A percentile compares a stretch with the other conserved stretches of the same genome.
These are phyloP conservation scores for Hartigia nigra DNA, from an alignment of 2,888 invertebrate species.

Conservation along the genomic window DNA sequence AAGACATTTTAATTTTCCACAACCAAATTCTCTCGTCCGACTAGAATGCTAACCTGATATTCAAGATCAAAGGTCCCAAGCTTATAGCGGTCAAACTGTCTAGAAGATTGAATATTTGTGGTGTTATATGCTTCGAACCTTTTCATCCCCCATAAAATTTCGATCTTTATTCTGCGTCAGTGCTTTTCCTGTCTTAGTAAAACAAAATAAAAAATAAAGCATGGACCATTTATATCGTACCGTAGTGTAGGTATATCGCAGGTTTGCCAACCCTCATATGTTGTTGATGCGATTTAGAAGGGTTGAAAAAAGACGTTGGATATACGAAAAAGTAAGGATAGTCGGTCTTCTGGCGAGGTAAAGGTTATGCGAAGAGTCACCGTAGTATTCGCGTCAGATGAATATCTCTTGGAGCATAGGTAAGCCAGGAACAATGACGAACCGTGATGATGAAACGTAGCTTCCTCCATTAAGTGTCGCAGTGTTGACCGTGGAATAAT, in stretches of 20 bases:
- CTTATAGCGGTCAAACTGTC: not conserved
- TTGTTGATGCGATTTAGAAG: not conserved
- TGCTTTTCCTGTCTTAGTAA: not conserved
- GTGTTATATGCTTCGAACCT: not conserved
- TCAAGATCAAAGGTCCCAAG: not conserved
- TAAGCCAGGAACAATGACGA: not conserved
- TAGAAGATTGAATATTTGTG: not conserved
- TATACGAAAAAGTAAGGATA: not conserved
- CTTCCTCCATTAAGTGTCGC: not conserved
- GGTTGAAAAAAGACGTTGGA: not conserved
- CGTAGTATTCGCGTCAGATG: not conserved
- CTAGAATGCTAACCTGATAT: not conserved
- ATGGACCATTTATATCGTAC: not conserved
- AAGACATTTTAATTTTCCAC: not conserved
- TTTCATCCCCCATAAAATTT: not conserved
- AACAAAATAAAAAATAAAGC: not conserved
- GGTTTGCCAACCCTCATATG: not conserved
- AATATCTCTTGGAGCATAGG: constrained; percentile 1
- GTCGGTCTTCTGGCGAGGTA: not conserved
- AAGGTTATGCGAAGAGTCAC: not conserved
- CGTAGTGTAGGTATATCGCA: not conserved
- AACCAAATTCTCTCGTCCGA: not conserved
- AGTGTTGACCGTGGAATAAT: not conserved
- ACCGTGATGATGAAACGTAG: not conserved
- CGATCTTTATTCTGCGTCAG: not conserved